Evolutionary conservation across 2,797 vertebrate species (phyloP), one percentile per base, ranked within the genome.

Genomic region (Loris lydekkerianus): DNA sequence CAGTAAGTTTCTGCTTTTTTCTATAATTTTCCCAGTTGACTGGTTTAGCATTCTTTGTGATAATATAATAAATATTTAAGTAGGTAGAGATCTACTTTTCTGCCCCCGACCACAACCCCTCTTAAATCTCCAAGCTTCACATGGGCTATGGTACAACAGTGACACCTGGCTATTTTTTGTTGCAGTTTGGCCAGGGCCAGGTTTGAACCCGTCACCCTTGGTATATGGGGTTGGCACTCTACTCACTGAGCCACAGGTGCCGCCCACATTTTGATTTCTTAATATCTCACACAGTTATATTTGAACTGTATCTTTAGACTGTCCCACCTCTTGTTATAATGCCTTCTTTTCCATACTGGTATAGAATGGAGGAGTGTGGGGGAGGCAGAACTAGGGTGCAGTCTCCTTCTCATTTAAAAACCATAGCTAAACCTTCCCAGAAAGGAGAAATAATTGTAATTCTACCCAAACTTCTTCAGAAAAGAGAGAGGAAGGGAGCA

Each of bases 31-130:
- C 61, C 76, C 61, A 75, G 49, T 27, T 81, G 34, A 61, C 60
- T 89, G 69, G 43, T 40, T 75, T 63, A 29, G 20, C 37, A 37
- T 81, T 84, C 56, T 75, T 75, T 53, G 69, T 87, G 61, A 75
- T 91, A 14, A 49, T 49, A 49, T 14, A 49, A 49, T 49, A 49
- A 11, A 49, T 49, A 49, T 49, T 49, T 49, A 90, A 53, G 53
- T 37, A 78, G 46, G 37, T n/a, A 25, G 56, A 93, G 60, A 65
- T 70, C 75, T 78, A 40, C 49, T 81, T 94, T 81, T 94, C 67
- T 88, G 75, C 61, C 20, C 43, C 17, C 3, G 27, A 5, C 4
- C 21, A 3, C 29, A 89, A 5, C 3, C 31, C n/a, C n/a, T 81
- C 29, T 81, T 56, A 14, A 49, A 11, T 18, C 21, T 46, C 80